These are phyloP conservation scores for Brachypterus glaber DNA, from an alignment of 2,888 invertebrate species.

Conservation along the genomic window DNA sequence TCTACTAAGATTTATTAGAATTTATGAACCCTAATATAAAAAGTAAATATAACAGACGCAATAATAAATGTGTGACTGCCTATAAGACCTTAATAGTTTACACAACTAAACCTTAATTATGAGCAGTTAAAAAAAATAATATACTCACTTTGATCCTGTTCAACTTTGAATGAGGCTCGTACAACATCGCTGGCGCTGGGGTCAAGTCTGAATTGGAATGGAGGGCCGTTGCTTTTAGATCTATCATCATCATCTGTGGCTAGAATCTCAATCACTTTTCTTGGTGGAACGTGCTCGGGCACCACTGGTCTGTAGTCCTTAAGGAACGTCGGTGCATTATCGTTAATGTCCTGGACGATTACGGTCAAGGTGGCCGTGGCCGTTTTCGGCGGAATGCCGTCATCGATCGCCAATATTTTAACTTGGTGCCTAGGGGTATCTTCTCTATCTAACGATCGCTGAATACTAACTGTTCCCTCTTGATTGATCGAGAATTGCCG, in stretches of 20 bases:
- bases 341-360: slow-evolving; percentile 91
- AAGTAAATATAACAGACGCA: no score
- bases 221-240: slow-evolving; percentile 90
- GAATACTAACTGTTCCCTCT: slow-evolving; percentile 91
- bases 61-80: no score
- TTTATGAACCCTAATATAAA: no score
- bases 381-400: slow-evolving; percentile 86
- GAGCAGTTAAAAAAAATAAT: no score
- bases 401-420: slow-evolving; percentile 91
- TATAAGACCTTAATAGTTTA: no score
- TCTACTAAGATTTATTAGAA: no score
- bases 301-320: slow-evolving; percentile 88
- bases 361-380: slow-evolving; percentile 90
- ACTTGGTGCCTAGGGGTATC: slow-evolving; percentile 93
- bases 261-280: slow-evolving; percentile 84
- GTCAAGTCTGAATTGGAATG: slow-evolving; percentile 90
- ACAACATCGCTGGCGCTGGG: slow-evolving; percentile 91
- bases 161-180: slow-evolving; percentile 88
- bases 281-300: slow-evolving; percentile 84
- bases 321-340: slow-evolving; percentile 87
- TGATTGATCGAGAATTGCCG: slow-evolving; percentile 91
- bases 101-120: no score
- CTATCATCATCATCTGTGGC: slow-evolving; percentile 92
- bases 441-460: slow-evolving; percentile 84
- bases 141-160: slow-evolving; percentile 87